Evolutionary conservation across 1,140 invertebrate genomes (phyloP), one percentile per base, ranked within the genome.

Genomic region (Zaprionus nigranus): DNA sequence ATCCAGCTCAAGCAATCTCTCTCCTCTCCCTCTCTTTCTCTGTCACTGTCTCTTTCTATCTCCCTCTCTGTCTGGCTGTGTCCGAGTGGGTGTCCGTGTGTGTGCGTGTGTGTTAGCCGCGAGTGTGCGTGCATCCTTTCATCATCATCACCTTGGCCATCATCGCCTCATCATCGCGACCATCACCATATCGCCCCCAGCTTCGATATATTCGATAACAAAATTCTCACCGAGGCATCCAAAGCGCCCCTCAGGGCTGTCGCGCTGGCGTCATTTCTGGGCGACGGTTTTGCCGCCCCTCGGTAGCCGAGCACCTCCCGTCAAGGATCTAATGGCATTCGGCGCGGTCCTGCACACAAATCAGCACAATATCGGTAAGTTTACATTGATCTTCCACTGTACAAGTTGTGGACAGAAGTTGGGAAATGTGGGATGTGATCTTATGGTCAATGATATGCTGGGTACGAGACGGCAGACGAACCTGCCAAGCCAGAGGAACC

Each of bases 221-320:
- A 93, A 93, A 93, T 93, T 93, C 88, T 93, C 78, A 93, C 92
- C 91, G 92, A 93, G 80, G 91, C 79, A 74, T 80, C 86, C 78
- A 80, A 93, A 93, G 87, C 88, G 91, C 92, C 92, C 92, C 91
- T 90, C 78, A 91, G 92, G 92, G 92, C 92, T 91, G 91, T 93
- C 91, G 92, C 92, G 83, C 91, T 93, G 91, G 92, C 92, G 92
- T 93, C 92, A 87, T 93, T 92, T 92, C 82, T 93, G 91, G 92
- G 92, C 87, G 90, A 93, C 81, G 91, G 91, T 77, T 93, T 91
- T 82, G 87, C 92, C 85, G 90, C 90, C 78, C 78, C 91, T 93
- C 76, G 88, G 88, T 90, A 90, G 82, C 79, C 82, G 88, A 81
- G 80, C 88, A 76, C 90, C 90, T 76, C 85, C 92, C 79, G 90